Percentiles rank a stretch among this genome's conserved stretches.
phyloP scores from a whole-genome alignment of 2,797 vertebrate genomes.

The Odontamblyopus rebecca region DNA sequence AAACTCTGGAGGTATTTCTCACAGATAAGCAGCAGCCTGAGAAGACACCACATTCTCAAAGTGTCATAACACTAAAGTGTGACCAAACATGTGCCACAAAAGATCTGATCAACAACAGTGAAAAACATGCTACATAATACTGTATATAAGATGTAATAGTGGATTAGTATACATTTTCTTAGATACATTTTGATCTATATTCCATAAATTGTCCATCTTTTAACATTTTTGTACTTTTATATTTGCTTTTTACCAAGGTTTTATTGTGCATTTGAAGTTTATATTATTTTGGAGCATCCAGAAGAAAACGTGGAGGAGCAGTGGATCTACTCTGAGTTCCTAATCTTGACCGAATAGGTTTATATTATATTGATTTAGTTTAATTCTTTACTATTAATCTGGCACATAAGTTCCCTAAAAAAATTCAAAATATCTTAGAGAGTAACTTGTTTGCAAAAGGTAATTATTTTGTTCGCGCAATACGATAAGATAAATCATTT shows the following conservation, averaged over 20 bases:
- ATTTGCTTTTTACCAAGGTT: not conserved
- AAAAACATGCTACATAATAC: not conserved
- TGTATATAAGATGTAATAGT: not conserved
- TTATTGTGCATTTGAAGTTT: not conserved
- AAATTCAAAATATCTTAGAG: too few species aligned
- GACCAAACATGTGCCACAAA: not conserved
- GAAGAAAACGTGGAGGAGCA: not conserved
- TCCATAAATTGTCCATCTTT: not conserved
- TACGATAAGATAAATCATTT: too few species aligned
- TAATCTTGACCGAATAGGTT: not conserved
- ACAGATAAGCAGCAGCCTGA: slow-evolving; percentile 27
- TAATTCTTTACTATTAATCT: too few species aligned
- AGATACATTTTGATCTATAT: not conserved
- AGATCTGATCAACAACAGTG: not conserved
- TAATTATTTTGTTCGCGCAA: too few species aligned
- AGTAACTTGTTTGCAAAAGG: too few species aligned
- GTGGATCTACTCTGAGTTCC: not conserved
- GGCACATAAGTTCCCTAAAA: too few species aligned
- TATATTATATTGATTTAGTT: too few species aligned
- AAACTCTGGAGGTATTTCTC: slow-evolving; percentile 23
- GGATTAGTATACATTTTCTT: not conserved
- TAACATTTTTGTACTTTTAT: not conserved
- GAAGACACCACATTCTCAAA: slow-evolving; percentile 21
- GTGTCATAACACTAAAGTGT: not conserved
- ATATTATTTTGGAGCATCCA: not conserved